These are phyloP conservation scores for human DNA, from an alignment of 2,113 vertebrate genomes.

Conservation along the genomic window GRCh38 chr12:127389501-127390000, in stretches of 20 bases:
- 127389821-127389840: rapidly evolving
- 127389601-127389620: neutral
- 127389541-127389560: rapidly evolving
- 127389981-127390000: too few species aligned
- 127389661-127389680: neutral
- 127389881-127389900: neutral
- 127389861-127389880: neutral
- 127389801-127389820: too few species aligned
- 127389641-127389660: too few species aligned
- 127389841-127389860: rapidly evolving
- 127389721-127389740: rapidly evolving
- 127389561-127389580: neutral
- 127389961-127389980: neutral
- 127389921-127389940: neutral
- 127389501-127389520: neutral
- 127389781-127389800: neutral
- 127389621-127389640: rapidly evolving
- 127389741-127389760: neutral
- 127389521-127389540: neutral
- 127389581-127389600: neutral
- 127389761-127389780: rapidly evolving
- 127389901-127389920: neutral
- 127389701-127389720: rapidly evolving
- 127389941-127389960: neutral
- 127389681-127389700: neutral